phyloP scores from a whole-genome alignment of 2,797 vertebrate species.

The Pachyuromys duprasi region DNA sequence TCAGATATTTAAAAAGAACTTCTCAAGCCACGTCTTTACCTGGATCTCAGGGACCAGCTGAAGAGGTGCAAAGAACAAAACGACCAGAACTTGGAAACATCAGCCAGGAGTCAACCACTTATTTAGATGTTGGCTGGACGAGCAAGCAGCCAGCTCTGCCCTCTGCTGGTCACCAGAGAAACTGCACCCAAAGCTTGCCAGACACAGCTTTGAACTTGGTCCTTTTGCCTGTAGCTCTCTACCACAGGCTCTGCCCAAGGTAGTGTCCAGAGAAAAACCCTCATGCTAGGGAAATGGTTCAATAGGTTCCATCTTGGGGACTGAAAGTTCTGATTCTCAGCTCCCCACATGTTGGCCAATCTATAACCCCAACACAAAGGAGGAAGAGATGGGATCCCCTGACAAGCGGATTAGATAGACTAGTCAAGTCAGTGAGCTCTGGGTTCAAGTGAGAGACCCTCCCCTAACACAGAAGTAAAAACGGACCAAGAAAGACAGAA shows the following conservation, averaged over 20 bases:
- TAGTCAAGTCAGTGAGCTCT: not conserved
- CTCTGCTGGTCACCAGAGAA: constrained; percentile 59
- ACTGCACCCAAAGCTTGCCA: not conserved
- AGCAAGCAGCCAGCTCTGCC: not conserved
- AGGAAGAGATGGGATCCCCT: not conserved
- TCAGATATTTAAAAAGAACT: not conserved
- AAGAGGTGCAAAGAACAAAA: too few relatives aligned
- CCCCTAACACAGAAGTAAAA: not conserved
- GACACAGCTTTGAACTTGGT: not conserved
- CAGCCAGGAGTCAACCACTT: not conserved
- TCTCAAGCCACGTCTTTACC: not conserved
- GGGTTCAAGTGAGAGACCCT: not conserved
- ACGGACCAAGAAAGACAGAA: not conserved
- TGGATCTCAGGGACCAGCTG: not conserved
- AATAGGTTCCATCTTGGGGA: too few relatives aligned
- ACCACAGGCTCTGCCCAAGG: too few relatives aligned
- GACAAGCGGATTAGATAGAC: not conserved
- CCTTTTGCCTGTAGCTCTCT: not conserved
- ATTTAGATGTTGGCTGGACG: accelerated
- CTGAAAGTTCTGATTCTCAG: not conserved
- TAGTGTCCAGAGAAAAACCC: not conserved
- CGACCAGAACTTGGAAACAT: too few relatives aligned
- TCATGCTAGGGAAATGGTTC: not conserved
- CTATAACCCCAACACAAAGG: not conserved
- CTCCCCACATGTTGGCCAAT: not conserved